These are phyloP conservation scores for Aleiodes alternator DNA, from an alignment of 2,888 invertebrate species.

Conservation along the genomic window DNA sequence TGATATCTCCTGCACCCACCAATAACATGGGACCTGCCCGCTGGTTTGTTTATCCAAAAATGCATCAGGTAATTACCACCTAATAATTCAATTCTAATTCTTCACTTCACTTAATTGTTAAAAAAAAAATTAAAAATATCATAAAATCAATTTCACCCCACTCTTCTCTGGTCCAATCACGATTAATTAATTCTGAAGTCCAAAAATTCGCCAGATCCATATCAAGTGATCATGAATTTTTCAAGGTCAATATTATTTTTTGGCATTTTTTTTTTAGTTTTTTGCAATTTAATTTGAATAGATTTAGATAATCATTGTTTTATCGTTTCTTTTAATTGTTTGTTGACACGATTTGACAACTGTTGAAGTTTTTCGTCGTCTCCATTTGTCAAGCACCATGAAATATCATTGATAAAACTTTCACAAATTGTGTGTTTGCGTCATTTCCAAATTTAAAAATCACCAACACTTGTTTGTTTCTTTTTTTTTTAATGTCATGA, in stretches of 20 bases:
- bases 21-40: slow-evolving; percentile 85
- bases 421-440: not conserved
- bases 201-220: slow-evolving; percentile 18
- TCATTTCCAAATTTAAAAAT: not conserved
- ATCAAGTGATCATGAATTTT: not conserved
- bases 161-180: not conserved
- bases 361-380: not conserved
- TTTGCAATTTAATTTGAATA: not conserved
- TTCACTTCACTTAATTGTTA: not conserved
- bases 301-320: not conserved
- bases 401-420: not conserved
- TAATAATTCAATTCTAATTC: not conserved
- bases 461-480: too few relatives aligned
- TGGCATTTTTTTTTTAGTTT: too few relatives aligned
- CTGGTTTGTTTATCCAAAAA: slow-evolving; percentile 91
- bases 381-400: not conserved
- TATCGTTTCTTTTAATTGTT: not conserved
- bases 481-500: not conserved
- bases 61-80: slow-evolving; percentile 78
- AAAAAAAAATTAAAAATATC: not conserved
- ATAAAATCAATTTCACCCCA: not conserved
- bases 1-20: slow-evolving; percentile 78
- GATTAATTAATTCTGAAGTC: slow-evolving; percentile 3
- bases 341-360: slow-evolving; percentile 5
- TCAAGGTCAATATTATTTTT: too few relatives aligned